Evolutionary conservation across 2,113 vertebrate genomes (phyloP).

Genomic region (Colistium nudipinnis): DNA sequence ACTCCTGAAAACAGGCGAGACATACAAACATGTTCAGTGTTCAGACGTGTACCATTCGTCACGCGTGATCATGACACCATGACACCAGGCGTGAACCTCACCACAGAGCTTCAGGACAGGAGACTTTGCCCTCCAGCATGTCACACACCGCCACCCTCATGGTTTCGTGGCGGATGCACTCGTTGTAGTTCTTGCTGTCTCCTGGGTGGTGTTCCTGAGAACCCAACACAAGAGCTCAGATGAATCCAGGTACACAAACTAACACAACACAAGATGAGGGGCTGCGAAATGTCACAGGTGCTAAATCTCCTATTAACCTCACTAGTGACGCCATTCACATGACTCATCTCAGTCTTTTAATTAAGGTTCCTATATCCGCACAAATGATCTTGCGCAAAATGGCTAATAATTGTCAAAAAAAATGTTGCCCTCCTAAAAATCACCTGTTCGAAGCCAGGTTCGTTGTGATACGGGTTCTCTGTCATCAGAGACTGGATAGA

Average conservation of each 20-base stretch:
- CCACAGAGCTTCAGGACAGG: conserved; percentile 93
- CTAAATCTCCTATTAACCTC: too few species aligned
- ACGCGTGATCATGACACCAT: too few species aligned
- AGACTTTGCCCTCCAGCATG: conserved; percentile 97
- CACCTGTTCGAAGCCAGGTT: conserved; percentile 98
- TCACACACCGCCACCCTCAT: conserved; percentile 97
- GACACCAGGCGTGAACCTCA: conserved; percentile 68
- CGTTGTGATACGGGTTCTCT: conserved; percentile 98
- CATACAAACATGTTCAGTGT: not conserved
- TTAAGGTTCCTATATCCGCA: too few species aligned
- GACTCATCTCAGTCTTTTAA: too few species aligned
- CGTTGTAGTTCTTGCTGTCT: conserved; percentile 98
- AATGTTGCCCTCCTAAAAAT: too few species aligned
- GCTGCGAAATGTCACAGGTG: too few species aligned
- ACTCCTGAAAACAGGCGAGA: conserved; percentile 82
- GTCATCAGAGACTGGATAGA: conserved; percentile 99
- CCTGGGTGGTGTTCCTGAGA: conserved; percentile 95
- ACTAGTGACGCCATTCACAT: too few species aligned
- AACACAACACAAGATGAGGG: not conserved
- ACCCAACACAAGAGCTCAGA: conserved; percentile 6
- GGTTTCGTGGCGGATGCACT: conserved; percentile 97
- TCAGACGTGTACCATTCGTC: too few species aligned
- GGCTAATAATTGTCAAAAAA: too few species aligned
- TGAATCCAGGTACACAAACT: not conserved
- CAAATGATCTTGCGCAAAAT: too few species aligned